Percentiles rank a stretch among this genome's conserved stretches.
Evolutionary conservation across 2,888 invertebrate species (phyloP).

Genomic region (Sinelater perroti): DNA sequence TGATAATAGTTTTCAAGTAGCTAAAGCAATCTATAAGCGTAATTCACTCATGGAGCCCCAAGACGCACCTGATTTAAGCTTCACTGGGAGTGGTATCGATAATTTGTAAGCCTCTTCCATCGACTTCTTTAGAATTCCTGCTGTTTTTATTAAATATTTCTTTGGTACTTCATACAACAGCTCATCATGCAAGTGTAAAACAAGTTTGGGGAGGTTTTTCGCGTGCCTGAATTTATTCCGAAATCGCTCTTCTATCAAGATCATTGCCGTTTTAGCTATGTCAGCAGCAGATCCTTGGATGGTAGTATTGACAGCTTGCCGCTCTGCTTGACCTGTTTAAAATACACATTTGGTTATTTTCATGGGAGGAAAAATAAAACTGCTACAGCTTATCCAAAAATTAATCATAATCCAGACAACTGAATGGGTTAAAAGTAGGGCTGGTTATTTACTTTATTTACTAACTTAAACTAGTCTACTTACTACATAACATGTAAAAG

Average conservation of each 20-base stretch:
- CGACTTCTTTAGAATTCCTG: constrained; percentile 71
- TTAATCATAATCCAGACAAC: too few relatives aligned
- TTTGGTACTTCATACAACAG: constrained; percentile 87
- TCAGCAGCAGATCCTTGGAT: constrained; percentile 98
- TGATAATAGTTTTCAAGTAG: neutral
- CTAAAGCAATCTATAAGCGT: neutral
- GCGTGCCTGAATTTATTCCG: constrained; percentile 58
- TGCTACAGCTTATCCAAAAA: too few relatives aligned
- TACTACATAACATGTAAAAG: too few relatives aligned
- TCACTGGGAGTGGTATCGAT: constrained; percentile 86
- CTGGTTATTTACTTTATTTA: too few relatives aligned
- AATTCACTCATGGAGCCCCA: constrained; percentile 75
- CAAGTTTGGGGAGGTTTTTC: constrained; percentile 68
- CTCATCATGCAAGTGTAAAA: constrained; percentile 96
- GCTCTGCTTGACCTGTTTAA: constrained; percentile 78
- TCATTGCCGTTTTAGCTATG: constrained; percentile 91
- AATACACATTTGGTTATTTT: constrained; percentile 15
- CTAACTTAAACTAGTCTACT: too few relatives aligned
- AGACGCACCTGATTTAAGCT: constrained; percentile 80
- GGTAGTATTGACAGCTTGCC: constrained; percentile 96
- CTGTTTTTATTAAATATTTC: constrained; percentile 66
- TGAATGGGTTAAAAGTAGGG: too few relatives aligned
- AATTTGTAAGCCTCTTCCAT: constrained; percentile 84
- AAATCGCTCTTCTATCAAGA: constrained; percentile 73
- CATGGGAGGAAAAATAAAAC: too few relatives aligned